These are phyloP conservation scores for Heliconius sara DNA, from an alignment of 2,888 invertebrate species.

Conservation along the genomic window DNA sequence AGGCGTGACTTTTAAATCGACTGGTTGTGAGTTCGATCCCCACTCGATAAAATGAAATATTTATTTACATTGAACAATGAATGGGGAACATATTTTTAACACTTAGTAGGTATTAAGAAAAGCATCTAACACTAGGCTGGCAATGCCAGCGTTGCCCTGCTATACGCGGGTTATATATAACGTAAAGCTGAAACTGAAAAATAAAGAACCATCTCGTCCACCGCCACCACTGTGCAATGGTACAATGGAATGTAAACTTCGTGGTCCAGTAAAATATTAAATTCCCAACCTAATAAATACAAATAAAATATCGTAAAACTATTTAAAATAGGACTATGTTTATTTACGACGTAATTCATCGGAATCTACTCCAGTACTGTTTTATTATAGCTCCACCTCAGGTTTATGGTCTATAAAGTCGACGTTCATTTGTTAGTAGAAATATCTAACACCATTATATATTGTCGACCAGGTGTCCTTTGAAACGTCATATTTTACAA, in stretches of 20 bases:
- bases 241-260: background rate
- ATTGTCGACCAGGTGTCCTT: slow-evolving; percentile 54
- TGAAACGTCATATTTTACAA: slow-evolving; percentile 58
- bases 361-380: slow-evolving; percentile 54
- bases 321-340: slow-evolving; percentile 35
- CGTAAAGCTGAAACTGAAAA: background rate
- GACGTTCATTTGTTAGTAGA: slow-evolving; percentile 42
- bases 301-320: slow-evolving; percentile 1
- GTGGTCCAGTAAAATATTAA: background rate
- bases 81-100: background rate
- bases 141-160: background rate
- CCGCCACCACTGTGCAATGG: background rate
- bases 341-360: slow-evolving; percentile 50
- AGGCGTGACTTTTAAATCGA: too few relatives aligned
- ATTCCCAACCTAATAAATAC: background rate
- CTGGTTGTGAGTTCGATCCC: too few relatives aligned
- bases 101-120: too few relatives aligned
- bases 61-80: too few relatives aligned
- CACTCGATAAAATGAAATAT: too few relatives aligned
- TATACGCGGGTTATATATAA: background rate
- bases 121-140: background rate
- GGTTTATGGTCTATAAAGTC: slow-evolving; percentile 63
- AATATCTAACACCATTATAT: slow-evolving; percentile 49
- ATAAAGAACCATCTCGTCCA: background rate
- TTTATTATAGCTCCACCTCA: slow-evolving; percentile 57